A percentile compares a stretch with the other conserved stretches of the same genome.
Conservation (phyloP, 2,888 invertebrate genomes). For the Dascillus cervinus region DNA sequence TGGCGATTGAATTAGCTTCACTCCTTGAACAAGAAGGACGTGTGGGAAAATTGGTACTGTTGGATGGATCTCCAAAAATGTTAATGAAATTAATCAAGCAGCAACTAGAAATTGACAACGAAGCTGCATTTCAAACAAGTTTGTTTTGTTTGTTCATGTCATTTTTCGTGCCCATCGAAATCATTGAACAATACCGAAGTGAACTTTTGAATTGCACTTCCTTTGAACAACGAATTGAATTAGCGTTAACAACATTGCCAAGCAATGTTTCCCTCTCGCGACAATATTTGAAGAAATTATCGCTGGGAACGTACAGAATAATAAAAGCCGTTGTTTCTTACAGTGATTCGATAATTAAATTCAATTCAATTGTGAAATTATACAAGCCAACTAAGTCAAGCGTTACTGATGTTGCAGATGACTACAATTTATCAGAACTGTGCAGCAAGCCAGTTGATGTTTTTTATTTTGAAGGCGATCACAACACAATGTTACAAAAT, state of each 20-base stretch:
- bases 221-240: too few relatives aligned
- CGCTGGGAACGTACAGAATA: too few relatives aligned
- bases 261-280: too few relatives aligned
- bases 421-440: constrained; percentile 56
- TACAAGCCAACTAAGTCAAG: constrained; percentile 56
- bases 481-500: constrained; percentile 62
- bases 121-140: constrained; percentile 46
- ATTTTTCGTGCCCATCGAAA: constrained; percentile 20
- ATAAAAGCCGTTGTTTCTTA: constrained; percentile 47
- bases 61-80: constrained; percentile 70
- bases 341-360: constrained; percentile 32
- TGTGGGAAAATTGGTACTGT: constrained; percentile 56
- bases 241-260: too few relatives aligned
- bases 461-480: constrained; percentile 64
- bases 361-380: constrained; percentile 53
- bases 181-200: constrained; percentile 26
- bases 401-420: constrained; percentile 49
- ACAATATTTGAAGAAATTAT: too few relatives aligned
- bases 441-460: constrained; percentile 52
- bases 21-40: constrained; percentile 61
- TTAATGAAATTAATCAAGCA: constrained; percentile 45
- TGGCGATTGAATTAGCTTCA: constrained; percentile 69
- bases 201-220: constrained; percentile 48
- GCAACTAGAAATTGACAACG: constrained; percentile 40
- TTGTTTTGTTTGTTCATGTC: constrained; percentile 47